A percentile compares a stretch with the other conserved stretches of the same genome.
phyloP scores from a whole-genome alignment of 2,888 invertebrate genomes.

The Drosophila pegasa region DNA sequence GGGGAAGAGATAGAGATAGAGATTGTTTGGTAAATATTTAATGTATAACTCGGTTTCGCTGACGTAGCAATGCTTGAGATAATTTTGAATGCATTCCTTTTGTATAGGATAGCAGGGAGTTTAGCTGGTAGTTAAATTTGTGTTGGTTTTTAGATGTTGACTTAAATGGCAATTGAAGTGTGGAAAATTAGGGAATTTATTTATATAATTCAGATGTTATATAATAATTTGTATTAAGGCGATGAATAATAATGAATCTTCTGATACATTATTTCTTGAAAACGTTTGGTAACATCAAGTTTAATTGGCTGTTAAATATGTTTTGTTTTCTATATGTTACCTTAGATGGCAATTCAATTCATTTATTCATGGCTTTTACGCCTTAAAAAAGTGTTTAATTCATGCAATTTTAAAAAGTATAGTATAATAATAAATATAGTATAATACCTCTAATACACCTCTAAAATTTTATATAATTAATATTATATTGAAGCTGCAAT shows the following conservation, averaged over 20 bases:
- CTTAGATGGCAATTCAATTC: background rate
- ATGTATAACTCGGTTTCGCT: background rate
- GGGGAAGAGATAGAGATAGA: background rate
- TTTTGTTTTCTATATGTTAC: background rate
- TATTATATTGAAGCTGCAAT: too few species aligned
- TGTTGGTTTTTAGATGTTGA: background rate
- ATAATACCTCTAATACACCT: too few species aligned
- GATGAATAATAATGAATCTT: too few species aligned
- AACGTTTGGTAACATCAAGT: too few species aligned
- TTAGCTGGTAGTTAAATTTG: background rate
- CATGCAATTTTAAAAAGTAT: too few species aligned
- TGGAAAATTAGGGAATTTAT: too few species aligned
- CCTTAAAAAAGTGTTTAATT: too few species aligned
- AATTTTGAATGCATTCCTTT: background rate
- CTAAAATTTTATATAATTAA: too few species aligned
- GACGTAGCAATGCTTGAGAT: background rate
- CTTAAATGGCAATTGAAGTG: background rate
- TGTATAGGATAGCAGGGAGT: background rate
- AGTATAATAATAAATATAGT: too few species aligned
- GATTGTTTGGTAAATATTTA: constrained; percentile 5
- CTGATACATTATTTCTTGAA: too few species aligned
- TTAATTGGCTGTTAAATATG: background rate
- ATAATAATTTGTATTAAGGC: too few species aligned
- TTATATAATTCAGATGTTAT: too few species aligned
- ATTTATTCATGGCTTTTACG: background rate